A percentile compares a stretch with the other conserved stretches of the same genome.
phyloP scores from a whole-genome alignment of 2,888 invertebrate genomes.

The Tryphoninae sp. region DNA sequence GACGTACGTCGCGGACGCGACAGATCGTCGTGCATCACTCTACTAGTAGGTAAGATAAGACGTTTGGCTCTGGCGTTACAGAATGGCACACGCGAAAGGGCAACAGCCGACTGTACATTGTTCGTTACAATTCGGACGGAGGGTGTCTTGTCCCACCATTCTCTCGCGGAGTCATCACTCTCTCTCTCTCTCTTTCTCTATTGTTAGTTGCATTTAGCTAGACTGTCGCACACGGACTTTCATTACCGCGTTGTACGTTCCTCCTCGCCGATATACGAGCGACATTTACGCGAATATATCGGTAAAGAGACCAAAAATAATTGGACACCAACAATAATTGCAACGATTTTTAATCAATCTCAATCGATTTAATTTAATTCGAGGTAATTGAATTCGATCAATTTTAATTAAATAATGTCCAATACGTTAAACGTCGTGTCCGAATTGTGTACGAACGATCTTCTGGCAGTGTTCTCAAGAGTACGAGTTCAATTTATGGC shows the following conservation, averaged over 20 bases:
- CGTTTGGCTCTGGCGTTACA: conserved; percentile 66
- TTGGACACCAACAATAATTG: too few relatives aligned
- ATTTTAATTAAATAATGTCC: too few relatives aligned
- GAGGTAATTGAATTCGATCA: too few relatives aligned
- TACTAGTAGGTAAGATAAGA: conserved; percentile 60
- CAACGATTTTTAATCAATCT: too few relatives aligned
- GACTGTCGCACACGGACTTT: conserved; percentile 11
- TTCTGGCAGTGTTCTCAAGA: background rate
- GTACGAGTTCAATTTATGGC: background rate
- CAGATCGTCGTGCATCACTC: conserved; percentile 73
- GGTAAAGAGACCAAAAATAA: too few relatives aligned
- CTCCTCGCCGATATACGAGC: background rate
- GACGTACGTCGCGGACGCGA: conserved; percentile 72
- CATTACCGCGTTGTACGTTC: background rate
- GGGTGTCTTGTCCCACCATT: conserved; percentile 67
- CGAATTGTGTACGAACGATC: too few relatives aligned
- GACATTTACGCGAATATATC: background rate
- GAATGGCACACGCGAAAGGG: conserved; percentile 68
- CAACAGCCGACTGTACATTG: conserved; percentile 51
- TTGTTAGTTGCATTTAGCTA: conserved; percentile 25
- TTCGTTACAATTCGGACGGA: conserved; percentile 71
- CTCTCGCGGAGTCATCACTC: conserved; percentile 55
- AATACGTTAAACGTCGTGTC: too few relatives aligned
- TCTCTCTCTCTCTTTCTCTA: conserved; percentile 1
- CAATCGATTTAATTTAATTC: too few relatives aligned